Evolutionary conservation across 2,797 vertebrate species (phyloP), one percentile per base, ranked within the genome.

Genomic region (Pipistrellus pipistrellus): DNA sequence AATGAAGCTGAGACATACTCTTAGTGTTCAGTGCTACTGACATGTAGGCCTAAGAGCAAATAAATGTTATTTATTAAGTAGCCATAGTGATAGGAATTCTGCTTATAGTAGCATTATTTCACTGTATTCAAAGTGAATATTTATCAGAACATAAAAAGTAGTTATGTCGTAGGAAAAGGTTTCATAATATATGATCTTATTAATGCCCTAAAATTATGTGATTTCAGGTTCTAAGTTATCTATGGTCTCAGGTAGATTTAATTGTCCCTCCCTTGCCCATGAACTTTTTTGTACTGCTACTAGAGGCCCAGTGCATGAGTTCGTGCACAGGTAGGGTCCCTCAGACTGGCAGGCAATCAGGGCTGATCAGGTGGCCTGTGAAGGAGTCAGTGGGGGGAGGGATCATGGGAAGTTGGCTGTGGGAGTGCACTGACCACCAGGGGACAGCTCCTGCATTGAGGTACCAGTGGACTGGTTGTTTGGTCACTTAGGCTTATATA

Each of bases 331-430:
- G 25, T 59, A 27, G 57, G 27, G 12, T 62, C 25, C 12, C 57
- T 62, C 27, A 62, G 25, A 27, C 57, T 59, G 10, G 57, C 25
- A 4, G 0, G 10, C 11, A 1, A 59, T 59, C 25, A 59, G 57
- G 25, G 25, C 57, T 59, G 57, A 27, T 59, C 11, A 6, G 57
- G 25, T 27, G 57, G 23, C 57, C 25, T 59, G 1, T 57, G 21
- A 14, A 4, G 55, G 55, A 2, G 51, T 53, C 0, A 7, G 21
- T 13, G 4, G 11, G 2, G 57, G 25, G 4, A 6, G 57, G 4
- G 4, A 13, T 13, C 57, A 27, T 5, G 4, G 25, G 4, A 59
- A 11, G 25, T 27, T 55, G 53, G 53, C 8, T 55, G 5, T 62
- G 57, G 57, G 25, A 62, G 25, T 1, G 4, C 57, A 30, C 25